Base-by-base conservation (phyloP, 2,888 invertebrate species). In the Griposia aprilina region DNA sequence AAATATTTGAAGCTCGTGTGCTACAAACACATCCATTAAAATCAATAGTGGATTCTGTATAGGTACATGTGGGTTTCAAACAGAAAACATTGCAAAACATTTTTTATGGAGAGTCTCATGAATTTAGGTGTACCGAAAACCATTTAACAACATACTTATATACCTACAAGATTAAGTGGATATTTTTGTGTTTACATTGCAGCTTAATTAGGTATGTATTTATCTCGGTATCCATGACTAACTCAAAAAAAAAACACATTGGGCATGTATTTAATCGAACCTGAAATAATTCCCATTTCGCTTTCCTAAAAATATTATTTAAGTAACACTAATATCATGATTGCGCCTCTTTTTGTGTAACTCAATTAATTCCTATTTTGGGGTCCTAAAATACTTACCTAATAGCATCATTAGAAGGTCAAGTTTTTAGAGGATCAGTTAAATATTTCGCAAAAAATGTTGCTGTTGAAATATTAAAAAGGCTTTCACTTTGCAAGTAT, bases 41-140 rank as follows among this genome's bases (percentile, higher is more conserved):
- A 78, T 69, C 48, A 78, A 80, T 83, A 83, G 83, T 78, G 45
- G 20, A 68, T 83, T 78, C 11, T 45, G 68, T 23, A 30, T 57
- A n/a, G n/a, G n/a, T n/a, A 59, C 30, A 65, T 63, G 77, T 63
- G 55, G 50, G 57, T 23, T 69, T 57, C 23, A 30, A 30, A 63
- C 11, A 17, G n/a, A 77, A 83, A 57, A n/a, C 7, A 8, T 20
- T 30, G 15, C 6, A 36, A 76, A 48, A 23, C 0, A 17, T 77
- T 30, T 74, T 73, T n/a, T 50, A n/a, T 63, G 5, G 0, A 55
- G 0, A 55, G 20, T n/a, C 59, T 52, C 10, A 13, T 11, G 50
- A 63, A 55, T 55, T 41, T 45, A 20, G 23, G 17, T 68, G 20
- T 20, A 36, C n/a, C 17, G 17, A 36, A n/a, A 69, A 55, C 36